These are phyloP conservation scores for Petaurus breviceps DNA, from an alignment of 2,113 vertebrate species.

Conservation along the genomic window DNA sequence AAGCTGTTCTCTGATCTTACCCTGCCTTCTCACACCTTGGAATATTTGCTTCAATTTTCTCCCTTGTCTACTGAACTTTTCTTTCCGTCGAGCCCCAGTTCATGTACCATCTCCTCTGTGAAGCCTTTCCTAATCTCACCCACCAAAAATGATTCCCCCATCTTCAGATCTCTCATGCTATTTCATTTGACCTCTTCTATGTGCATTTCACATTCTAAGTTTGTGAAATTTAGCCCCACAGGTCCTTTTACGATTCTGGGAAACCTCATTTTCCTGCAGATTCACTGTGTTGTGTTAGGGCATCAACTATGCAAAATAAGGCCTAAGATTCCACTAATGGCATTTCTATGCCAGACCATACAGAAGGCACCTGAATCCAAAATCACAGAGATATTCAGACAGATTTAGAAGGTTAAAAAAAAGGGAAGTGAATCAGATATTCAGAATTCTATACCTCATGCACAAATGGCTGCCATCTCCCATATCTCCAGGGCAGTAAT, in stretches of 20 bases:
- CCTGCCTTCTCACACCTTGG: background rate
- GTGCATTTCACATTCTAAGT: background rate
- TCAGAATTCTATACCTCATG: background rate
- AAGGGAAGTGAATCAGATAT: background rate
- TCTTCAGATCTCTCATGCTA: background rate
- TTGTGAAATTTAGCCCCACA: background rate
- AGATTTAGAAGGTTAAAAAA: background rate
- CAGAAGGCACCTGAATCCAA: background rate
- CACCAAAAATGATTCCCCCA: background rate
- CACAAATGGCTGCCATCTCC: background rate
- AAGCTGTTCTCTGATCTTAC: background rate
- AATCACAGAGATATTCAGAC: background rate
- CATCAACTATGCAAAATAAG: background rate
- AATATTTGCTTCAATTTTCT: background rate
- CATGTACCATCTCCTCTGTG: background rate
- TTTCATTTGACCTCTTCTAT: background rate
- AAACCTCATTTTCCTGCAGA: background rate
- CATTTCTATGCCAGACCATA: background rate
- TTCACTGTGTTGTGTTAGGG: background rate
- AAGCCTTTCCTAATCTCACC: background rate
- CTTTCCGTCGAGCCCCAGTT: background rate
- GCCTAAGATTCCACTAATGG: background rate
- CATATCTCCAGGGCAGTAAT: background rate
- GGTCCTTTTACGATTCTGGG: background rate
- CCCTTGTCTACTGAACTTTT: background rate